Evolutionary conservation across 1,140 invertebrate species (phyloP), one percentile per base, ranked within the genome.

Genomic region (Drosophila busckii): DNA sequence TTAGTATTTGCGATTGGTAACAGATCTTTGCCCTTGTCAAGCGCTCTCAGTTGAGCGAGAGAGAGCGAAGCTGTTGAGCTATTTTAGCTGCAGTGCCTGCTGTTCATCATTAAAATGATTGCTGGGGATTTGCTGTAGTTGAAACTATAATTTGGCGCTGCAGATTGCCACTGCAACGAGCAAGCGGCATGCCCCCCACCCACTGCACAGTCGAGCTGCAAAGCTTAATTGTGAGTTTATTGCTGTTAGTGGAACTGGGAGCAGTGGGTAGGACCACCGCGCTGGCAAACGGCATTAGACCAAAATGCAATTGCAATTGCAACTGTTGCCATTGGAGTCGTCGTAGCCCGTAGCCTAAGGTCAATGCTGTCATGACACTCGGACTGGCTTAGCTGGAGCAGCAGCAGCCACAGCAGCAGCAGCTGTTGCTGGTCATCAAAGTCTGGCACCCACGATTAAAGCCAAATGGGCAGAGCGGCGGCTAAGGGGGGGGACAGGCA

Each of bases 351-450:
- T 46, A 46, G 53, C 60, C 41, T 53, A 38, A 52, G 64, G 59
- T 64, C 41, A 64, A 28, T 31, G 55, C 61, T 60, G 61, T 60
- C 61, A 59, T 64, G 55, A 64, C 61, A 64, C 59, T 56, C 52
- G 45, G 41, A 12, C 35, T 22, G 23, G 23, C 10, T 13, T 12
- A 16, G 29, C 34, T 16, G 32, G 8, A 1, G 2, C 15, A 8
- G 50, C 31, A 12, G 42, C 52, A 37, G 44, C 52, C 56, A 53
- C 52, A 44, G 44, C 17, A 28, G 25, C 52, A 62, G 52, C 41
- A 46, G 52, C 49, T 56, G n/a, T n/a, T n/a, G n/a, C n/a, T n/a
- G n/a, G n/a, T n/a, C n/a, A n/a, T n/a, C n/a, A n/a, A n/a, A n/a
- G n/a, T n/a, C n/a, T n/a, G n/a, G 44, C 58, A 54, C 28, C 50